Conservation (phyloP, 2,888 invertebrate genomes). For the Nysson spinosus region DNA sequence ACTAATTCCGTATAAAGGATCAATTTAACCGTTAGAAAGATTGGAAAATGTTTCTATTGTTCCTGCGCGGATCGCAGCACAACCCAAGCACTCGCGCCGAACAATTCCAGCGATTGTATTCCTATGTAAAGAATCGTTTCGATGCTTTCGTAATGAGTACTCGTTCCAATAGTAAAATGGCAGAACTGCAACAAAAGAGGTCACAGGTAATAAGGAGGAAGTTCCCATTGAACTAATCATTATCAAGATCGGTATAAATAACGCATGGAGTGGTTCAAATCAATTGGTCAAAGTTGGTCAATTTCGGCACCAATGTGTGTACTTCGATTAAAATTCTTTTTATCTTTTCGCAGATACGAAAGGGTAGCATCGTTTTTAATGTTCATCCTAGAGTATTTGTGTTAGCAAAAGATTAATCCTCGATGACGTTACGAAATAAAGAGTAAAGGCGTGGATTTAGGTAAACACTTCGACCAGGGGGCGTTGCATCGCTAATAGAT, state of each 20-base stretch:
- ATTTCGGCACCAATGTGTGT: slow-evolving; percentile 40
- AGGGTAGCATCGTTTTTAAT: too few relatives aligned
- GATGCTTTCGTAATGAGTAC: slow-evolving; percentile 35
- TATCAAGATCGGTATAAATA: slow-evolving; percentile 60
- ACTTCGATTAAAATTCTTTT: slow-evolving; percentile 29
- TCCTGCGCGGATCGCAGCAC: not conserved
- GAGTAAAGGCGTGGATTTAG: slow-evolving; percentile 10
- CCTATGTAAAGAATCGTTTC: slow-evolving; percentile 17
- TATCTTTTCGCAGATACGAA: not conserved
- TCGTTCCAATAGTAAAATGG: slow-evolving; percentile 43
- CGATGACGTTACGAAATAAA: slow-evolving; percentile 27
- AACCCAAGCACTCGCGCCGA: not conserved
- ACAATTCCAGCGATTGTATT: slow-evolving; percentile 26
- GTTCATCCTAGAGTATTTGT: too few relatives aligned
- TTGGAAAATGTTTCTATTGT: slow-evolving; percentile 2
- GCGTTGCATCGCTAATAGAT: slow-evolving; percentile 10
- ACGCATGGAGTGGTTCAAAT: slow-evolving; percentile 47
- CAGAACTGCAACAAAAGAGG: slow-evolving; percentile 59
- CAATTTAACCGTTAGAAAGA: not conserved
- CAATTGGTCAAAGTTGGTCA: slow-evolving; percentile 52
- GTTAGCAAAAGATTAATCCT: too few relatives aligned
- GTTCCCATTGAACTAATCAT: slow-evolving; percentile 63
- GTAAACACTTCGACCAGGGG: not conserved
- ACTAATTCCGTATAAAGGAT: too few relatives aligned
- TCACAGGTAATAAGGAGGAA: slow-evolving; percentile 61